These are phyloP conservation scores for Craniophora ligustri DNA, from an alignment of 2,888 invertebrate genomes.

Conservation along the genomic window DNA sequence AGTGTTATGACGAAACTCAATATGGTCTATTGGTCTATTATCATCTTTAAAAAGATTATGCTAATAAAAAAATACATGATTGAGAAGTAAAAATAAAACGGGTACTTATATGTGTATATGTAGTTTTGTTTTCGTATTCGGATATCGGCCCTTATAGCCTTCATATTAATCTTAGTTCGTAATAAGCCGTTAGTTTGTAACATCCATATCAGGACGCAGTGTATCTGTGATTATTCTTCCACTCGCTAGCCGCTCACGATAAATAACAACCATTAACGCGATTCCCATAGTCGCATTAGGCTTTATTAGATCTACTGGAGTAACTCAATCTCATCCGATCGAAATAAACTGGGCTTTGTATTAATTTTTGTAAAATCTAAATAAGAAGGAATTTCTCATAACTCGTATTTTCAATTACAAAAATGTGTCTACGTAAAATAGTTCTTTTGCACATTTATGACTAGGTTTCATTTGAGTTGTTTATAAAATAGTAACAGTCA, in stretches of 20 bases:
- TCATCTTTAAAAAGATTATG: too few relatives aligned
- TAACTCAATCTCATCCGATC: slow-evolving; percentile 70
- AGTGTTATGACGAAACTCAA: too few relatives aligned
- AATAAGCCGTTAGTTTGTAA: slow-evolving; percentile 22
- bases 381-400: slow-evolving; percentile 36
- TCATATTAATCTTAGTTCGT: slow-evolving; percentile 13
- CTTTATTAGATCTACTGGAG: slow-evolving; percentile 75
- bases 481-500: slow-evolving; percentile 60
- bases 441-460: slow-evolving; percentile 35
- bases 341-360: slow-evolving; percentile 64
- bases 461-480: slow-evolving; percentile 42
- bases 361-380: slow-evolving; percentile 62
- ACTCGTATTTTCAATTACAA: slow-evolving; percentile 30
- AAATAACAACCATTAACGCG: slow-evolving; percentile 78
- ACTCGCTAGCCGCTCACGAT: slow-evolving; percentile 65
- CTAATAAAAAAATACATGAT: too few relatives aligned
- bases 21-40: too few relatives aligned
- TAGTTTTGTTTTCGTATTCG: too few relatives aligned
- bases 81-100: too few relatives aligned
- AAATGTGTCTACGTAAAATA: slow-evolving; percentile 32
- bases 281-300: slow-evolving; percentile 80
- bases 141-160: too few relatives aligned
- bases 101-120: too few relatives aligned
- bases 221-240: slow-evolving; percentile 65
- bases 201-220: slow-evolving; percentile 22